These are phyloP conservation scores for Parascotia fuliginaria DNA, from an alignment of 2,888 invertebrate species.

Conservation along the genomic window DNA sequence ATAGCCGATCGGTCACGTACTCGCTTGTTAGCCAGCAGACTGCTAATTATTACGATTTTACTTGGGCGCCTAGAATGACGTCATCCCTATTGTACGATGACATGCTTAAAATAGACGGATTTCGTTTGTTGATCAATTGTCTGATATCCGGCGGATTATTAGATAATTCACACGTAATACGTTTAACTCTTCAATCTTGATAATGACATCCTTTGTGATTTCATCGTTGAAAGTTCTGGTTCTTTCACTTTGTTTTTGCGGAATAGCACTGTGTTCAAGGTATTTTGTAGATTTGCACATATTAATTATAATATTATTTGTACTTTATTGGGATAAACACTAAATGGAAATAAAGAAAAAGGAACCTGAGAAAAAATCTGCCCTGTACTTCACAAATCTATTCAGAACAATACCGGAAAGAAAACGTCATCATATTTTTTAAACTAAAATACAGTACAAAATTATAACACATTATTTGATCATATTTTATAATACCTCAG, in stretches of 20 bases:
- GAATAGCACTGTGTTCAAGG: neutral
- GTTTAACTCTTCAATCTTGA: constrained; percentile 2
- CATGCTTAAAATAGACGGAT: constrained; percentile 38
- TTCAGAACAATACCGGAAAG: too few species aligned
- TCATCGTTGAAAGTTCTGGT: neutral
- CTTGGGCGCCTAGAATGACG: constrained; percentile 73
- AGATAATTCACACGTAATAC: constrained; percentile 14
- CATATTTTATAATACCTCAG: too few species aligned
- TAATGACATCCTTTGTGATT: constrained; percentile 4
- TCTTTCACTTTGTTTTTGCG: neutral
- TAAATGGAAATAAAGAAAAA: too few species aligned
- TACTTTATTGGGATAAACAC: too few species aligned
- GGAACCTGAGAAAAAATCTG: too few species aligned
- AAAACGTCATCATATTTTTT: too few species aligned
- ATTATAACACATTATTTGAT: too few species aligned
- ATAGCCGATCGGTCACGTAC: constrained; percentile 77
- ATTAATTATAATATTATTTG: too few species aligned
- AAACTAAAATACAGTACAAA: too few species aligned
- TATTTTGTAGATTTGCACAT: too few species aligned
- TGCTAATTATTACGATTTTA: constrained; percentile 64
- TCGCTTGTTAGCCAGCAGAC: constrained; percentile 48
- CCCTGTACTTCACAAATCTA: too few species aligned
- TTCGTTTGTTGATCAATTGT: constrained; percentile 31
- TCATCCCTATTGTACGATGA: constrained; percentile 56
- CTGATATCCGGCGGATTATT: constrained; percentile 38